Evolutionary conservation across 2,888 invertebrate species (phyloP).

Genomic region (Lacanobia oleracea): DNA sequence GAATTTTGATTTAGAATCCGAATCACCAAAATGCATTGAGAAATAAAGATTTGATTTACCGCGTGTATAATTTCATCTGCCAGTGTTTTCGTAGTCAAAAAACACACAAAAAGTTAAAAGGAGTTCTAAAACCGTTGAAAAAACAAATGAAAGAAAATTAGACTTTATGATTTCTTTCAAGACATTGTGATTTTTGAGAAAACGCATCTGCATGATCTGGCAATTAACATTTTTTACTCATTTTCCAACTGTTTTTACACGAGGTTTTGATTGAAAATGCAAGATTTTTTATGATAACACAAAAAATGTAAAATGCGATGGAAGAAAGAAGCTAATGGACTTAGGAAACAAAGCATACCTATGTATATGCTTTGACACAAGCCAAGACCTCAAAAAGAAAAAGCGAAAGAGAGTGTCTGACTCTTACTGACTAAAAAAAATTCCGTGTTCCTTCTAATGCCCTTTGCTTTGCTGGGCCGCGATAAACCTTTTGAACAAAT

Average conservation of each 20-base stretch:
- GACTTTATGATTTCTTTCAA: not conserved
- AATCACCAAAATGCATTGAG: too few species aligned
- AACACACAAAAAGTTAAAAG: conserved; percentile 21
- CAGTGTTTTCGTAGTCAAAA: conserved; percentile 2
- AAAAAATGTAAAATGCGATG: not conserved
- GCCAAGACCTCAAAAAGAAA: too few species aligned
- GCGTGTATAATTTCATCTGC: not conserved
- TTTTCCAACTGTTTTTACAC: not conserved
- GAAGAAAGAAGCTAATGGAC: not conserved
- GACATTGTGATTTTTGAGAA: conserved; percentile 7
- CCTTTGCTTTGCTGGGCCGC: too few species aligned
- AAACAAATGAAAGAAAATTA: not conserved
- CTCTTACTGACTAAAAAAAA: too few species aligned
- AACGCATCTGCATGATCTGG: not conserved
- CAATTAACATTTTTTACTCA: not conserved
- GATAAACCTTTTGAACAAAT: too few species aligned
- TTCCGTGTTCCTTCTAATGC: too few species aligned
- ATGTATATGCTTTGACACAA: not conserved
- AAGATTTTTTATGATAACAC: not conserved
- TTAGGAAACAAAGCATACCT: not conserved
- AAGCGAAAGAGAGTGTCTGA: too few species aligned
- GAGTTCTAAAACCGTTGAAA: conserved; percentile 18
- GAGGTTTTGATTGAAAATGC: not conserved
- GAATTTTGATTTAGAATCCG: too few species aligned
- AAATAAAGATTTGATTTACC: too few species aligned